Evolutionary conservation across 2,888 invertebrate genomes (phyloP).

Genomic region (Myopa tessellatipennis): DNA sequence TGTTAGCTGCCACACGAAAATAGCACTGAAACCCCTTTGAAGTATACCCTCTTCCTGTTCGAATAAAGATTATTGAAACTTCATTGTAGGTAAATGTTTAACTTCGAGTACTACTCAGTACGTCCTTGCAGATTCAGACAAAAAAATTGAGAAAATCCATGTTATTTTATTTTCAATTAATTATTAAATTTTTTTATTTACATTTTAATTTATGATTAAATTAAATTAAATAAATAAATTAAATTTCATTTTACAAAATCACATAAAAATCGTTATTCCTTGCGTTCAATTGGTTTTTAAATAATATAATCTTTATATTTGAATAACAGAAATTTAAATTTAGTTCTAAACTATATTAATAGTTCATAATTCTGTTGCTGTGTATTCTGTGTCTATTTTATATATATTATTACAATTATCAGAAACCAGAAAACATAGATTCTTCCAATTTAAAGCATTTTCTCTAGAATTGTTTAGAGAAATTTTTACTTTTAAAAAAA

Average conservation of each 20-base stretch:
- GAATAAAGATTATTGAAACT: no score
- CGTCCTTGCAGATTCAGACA: no score
- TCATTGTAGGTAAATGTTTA: no score
- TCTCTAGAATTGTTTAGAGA: not conserved
- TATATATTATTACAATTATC: not conserved
- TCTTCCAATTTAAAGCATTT: no score
- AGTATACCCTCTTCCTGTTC: no score
- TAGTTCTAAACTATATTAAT: conserved; percentile 26
- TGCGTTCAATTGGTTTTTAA: conserved; percentile 18
- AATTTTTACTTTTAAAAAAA: not conserved
- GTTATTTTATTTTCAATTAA: conserved; percentile 20
- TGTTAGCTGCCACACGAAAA: no score
- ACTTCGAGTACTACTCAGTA: no score
- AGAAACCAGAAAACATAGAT: not conserved
- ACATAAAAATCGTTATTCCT: conserved; percentile 47
- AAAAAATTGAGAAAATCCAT: no score
- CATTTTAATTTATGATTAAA: conserved; percentile 21
- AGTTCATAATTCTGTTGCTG: conserved; percentile 20
- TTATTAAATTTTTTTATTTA: conserved; percentile 34
- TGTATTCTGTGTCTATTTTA: conserved; percentile 15
- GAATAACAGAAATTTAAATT: conserved; percentile 1
- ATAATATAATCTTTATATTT: conserved; percentile 6
- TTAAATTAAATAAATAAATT: conserved; percentile 46
- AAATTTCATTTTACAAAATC: conserved; percentile 55
- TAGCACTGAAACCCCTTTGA: no score